These are phyloP conservation scores for Corythoichthys intestinalis DNA, from an alignment of 2,113 vertebrate genomes.

Conservation along the genomic window DNA sequence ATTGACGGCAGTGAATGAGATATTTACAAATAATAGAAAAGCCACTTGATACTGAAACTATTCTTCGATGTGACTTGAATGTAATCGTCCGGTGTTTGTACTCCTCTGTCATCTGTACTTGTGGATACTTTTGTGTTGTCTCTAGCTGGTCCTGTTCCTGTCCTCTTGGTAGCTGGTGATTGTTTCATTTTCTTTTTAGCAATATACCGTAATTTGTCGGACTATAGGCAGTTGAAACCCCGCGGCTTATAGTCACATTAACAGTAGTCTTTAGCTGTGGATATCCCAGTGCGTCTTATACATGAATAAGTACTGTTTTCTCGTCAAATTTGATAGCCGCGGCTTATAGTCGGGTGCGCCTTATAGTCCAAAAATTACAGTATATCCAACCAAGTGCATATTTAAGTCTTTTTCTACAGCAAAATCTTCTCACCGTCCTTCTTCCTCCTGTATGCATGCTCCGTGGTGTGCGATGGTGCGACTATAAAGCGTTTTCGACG, in stretches of 20 bases:
- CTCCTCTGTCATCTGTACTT: background rate
- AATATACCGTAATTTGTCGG: background rate
- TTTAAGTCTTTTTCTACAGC: conserved; percentile 5
- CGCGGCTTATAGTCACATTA: too few relatives aligned
- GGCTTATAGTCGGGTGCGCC: too few relatives aligned
- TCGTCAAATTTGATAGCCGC: too few relatives aligned
- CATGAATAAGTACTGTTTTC: too few relatives aligned
- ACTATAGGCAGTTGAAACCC: too few relatives aligned
- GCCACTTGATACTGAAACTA: conserved; percentile 2
- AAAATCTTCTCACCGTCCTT: background rate
- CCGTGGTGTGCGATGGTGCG: conserved; percentile 1
- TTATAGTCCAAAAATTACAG: too few relatives aligned
- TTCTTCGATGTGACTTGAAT: conserved; percentile 8
- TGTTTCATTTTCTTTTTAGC: background rate
- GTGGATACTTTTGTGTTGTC: background rate
- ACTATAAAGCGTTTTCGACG: conserved; percentile 1
- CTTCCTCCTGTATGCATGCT: conserved; percentile 4
- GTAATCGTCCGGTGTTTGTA: conserved; percentile 1
- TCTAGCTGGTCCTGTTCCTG: background rate
- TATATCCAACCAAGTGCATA: background rate
- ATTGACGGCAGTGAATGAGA: too few relatives aligned
- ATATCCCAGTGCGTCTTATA: too few relatives aligned
- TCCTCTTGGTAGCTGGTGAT: conserved; percentile 7
- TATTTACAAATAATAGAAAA: background rate
- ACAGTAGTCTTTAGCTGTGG: too few relatives aligned